Evolutionary conservation across 2,113 vertebrate genomes (phyloP).

Genomic region (Hypocryptadius cinnamomeus): DNA sequence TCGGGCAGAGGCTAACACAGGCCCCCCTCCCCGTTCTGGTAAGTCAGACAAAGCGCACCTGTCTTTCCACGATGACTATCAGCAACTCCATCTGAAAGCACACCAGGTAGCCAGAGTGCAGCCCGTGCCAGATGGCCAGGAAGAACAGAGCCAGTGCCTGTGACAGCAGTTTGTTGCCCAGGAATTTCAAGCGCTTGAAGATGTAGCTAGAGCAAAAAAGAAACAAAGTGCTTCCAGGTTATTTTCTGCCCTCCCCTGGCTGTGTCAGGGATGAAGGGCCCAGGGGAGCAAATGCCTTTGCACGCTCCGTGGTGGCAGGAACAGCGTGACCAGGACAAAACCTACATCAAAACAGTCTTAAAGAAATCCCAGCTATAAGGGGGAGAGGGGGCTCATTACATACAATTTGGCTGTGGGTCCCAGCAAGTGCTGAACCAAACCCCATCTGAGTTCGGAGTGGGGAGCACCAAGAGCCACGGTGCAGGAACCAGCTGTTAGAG

Average conservation of each 20-base stretch:
- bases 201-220: constrained; percentile 75
- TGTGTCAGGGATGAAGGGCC: background rate
- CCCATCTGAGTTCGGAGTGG: fast-evolving
- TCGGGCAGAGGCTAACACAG: background rate
- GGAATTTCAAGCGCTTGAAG: constrained; percentile 91
- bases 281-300: background rate
- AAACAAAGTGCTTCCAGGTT: background rate
- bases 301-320: background rate
- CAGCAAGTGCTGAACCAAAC: background rate
- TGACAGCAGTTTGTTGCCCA: constrained; percentile 88
- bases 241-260: background rate
- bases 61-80: constrained; percentile 88
- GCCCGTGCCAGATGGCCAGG: constrained; percentile 90
- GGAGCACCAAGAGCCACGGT: background rate
- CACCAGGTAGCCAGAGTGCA: constrained; percentile 93
- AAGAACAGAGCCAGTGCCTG: constrained; percentile 86
- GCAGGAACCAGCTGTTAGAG: background rate
- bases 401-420: background rate
- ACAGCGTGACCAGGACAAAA: background rate
- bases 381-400: background rate
- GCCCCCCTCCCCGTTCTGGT: background rate
- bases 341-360: background rate
- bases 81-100: constrained; percentile 97
- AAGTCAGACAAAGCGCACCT: constrained; percentile 67
- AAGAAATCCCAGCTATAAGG: background rate